Base-by-base conservation (phyloP, 1,140 invertebrate species). In the Pseudomyrmex sp. region DNA sequence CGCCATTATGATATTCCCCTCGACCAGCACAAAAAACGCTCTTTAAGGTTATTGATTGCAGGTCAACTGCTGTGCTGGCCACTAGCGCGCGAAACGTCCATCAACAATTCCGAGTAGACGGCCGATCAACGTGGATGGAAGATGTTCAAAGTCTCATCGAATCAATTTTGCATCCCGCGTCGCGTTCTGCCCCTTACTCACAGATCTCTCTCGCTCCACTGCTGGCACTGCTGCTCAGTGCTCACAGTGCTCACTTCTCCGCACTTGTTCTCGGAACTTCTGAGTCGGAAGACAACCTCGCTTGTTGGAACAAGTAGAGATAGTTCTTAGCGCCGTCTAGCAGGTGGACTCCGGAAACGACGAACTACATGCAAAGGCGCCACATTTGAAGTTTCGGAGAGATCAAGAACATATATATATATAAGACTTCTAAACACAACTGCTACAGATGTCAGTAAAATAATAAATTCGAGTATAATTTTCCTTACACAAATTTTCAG, bases 1-100 rank as follows among this genome's bases (percentile, higher is more conserved):
- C 86, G 83, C 87, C 87, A 88, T 88, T 70, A 63, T 77, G 59
- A 79, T 73, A 35, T 35, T 35, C 35, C 66, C 48, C n/a, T 70
- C 66, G 76, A 18, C 44, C 54, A 80, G 50, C 58, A 54, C 76
- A 80, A 80, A 80, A 80, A 80, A 44, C 54, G 76, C 35, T 48
- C 52, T 54, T 66, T 56, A n/a, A 54, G 66, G 35, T 80, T 80
- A 80, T 80, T 66, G 76, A 80, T 80, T 80, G 65, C 54, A 46
- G 54, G 70, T 72, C 66, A 66, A 80, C 76, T 70, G 13, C 35
- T 18, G 48, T 35, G n/a, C 2, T 13, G 50, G 23, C 20, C 15
- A 35, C 35, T 35, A 7, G 35, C 35, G 69, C 62, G 59, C 74
- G 56, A 20, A n/a, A 20, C n/a, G 65, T 13, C 15, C 61, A 13